phyloP scores from a whole-genome alignment of 2,888 invertebrate genomes.

The Carpatolechia fugitivella region DNA sequence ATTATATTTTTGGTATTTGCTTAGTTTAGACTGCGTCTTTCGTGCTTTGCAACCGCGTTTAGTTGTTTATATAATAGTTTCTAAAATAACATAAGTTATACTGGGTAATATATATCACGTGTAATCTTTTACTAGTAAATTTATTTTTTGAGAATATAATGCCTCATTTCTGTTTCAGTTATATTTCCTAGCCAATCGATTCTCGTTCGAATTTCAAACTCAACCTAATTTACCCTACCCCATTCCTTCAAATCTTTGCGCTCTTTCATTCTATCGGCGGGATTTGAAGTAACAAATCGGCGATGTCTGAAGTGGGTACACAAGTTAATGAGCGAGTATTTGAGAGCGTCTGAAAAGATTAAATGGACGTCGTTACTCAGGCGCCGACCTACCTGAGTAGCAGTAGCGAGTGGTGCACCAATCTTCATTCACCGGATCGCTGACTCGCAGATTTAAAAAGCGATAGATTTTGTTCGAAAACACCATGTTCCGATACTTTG shows the following conservation, averaged over 20 bases:
- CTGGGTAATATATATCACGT: too few relatives aligned
- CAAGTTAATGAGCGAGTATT: slow-evolving; percentile 74
- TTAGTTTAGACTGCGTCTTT: too few relatives aligned
- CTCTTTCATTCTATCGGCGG: slow-evolving; percentile 65
- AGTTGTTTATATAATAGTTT: too few relatives aligned
- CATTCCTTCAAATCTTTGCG: slow-evolving; percentile 45
- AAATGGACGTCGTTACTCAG: slow-evolving; percentile 67
- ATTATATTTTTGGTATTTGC: too few relatives aligned
- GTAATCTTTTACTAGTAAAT: too few relatives aligned
- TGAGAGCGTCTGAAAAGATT: slow-evolving; percentile 70
- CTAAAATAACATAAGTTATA: too few relatives aligned
- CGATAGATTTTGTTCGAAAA: slow-evolving; percentile 18
- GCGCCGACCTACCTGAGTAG: slow-evolving; percentile 33
- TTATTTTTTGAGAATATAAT: too few relatives aligned
- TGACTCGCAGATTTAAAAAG: slow-evolving; percentile 41
- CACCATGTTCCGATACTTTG: too few relatives aligned
- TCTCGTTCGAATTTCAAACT: too few relatives aligned
- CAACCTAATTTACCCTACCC: slow-evolving; percentile 9
- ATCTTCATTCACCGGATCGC: slow-evolving; percentile 38
- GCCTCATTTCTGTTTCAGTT: too few relatives aligned
- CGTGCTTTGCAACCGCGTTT: too few relatives aligned
- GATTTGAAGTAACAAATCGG: slow-evolving; percentile 69
- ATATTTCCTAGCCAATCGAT: too few relatives aligned
- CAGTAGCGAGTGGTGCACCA: slow-evolving; percentile 43
- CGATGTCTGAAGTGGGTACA: slow-evolving; percentile 70